Conservation (phyloP, 2,113 vertebrate genomes). For the Pachycephala philippinensis region DNA sequence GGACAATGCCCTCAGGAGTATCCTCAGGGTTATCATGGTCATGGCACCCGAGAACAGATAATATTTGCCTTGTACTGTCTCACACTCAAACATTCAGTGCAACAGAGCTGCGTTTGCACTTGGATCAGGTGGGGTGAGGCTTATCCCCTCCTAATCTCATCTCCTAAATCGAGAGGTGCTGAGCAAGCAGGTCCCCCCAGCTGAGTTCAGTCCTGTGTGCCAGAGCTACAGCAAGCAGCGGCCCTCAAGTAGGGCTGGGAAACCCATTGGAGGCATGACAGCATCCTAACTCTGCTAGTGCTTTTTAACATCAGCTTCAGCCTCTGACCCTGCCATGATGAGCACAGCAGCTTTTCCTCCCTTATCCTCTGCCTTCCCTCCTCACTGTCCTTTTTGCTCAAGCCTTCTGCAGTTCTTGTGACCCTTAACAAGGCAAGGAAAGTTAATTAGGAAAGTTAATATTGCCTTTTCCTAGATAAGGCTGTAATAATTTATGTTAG, state of each 20-base stretch:
- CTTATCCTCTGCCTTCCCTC: neutral
- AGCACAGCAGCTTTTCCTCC: neutral
- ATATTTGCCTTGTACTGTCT: neutral
- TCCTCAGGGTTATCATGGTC: neutral
- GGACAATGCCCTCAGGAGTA: neutral
- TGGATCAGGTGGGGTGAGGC: neutral
- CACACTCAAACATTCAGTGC: neutral
- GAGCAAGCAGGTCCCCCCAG: neutral
- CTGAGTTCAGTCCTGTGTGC: neutral
- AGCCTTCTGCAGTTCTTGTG: neutral
- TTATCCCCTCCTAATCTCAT: neutral
- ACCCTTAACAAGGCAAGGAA: neutral
- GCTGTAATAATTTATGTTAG: neutral
- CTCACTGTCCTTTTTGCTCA: neutral
- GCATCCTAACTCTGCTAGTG: neutral
- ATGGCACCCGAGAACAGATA: neutral
- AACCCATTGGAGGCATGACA: accelerated
- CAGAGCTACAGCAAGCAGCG: accelerated
- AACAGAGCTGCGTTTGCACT: neutral
- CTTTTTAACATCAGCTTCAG: neutral
- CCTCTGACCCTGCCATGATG: neutral
- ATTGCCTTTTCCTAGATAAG: neutral
- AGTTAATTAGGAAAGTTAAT: neutral
- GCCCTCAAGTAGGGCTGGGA: neutral
- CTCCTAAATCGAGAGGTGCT: accelerated